phyloP scores from a whole-genome alignment of 2,113 vertebrate species.

The Anarrhichthys ocellatus region DNA sequence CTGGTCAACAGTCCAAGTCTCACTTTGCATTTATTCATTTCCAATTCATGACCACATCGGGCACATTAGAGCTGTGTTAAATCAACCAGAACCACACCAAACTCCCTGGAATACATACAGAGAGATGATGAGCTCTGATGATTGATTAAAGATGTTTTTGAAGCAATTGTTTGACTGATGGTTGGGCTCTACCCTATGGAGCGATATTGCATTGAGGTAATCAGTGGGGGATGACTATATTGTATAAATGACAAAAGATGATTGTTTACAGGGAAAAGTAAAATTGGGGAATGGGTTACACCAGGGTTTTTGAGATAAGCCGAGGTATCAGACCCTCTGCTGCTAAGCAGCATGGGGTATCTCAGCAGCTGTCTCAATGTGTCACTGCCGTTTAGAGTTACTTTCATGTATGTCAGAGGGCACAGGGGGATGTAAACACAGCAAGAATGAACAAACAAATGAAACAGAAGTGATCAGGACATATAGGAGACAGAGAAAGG shows the following conservation, averaged over 20 bases:
- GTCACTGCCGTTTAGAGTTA: conserved; percentile 39
- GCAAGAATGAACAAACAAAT: conserved; percentile 11
- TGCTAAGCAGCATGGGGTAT: conserved; percentile 30
- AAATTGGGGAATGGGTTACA: conserved; percentile 24
- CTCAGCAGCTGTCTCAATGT: conserved; percentile 49
- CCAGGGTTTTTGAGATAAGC: conserved; percentile 37
- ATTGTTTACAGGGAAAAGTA: conserved; percentile 3
- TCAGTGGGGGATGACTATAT: not conserved
- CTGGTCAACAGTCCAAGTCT: conserved; percentile 64
- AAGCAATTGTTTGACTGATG: conserved; percentile 28
- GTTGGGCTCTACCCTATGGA: not conserved
- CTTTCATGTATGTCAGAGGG: conserved; percentile 30
- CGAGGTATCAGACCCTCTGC: conserved; percentile 24
- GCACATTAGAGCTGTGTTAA: conserved; percentile 47
- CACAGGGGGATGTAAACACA: not conserved
- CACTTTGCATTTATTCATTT: conserved; percentile 67
- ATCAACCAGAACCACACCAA: conserved; percentile 52
- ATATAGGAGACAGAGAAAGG: not conserved
- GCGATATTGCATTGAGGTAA: not conserved
- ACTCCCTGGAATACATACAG: conserved; percentile 34
- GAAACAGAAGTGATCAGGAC: not conserved
- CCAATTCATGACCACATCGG: conserved; percentile 64
- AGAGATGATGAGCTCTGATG: conserved; percentile 29
- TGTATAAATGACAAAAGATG: conserved; percentile 13
- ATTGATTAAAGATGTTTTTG: conserved; percentile 46